Percentiles rank a stretch among this genome's conserved stretches.
Conservation (phyloP, 1,140 invertebrate genomes). For the Apis florea region DNA sequence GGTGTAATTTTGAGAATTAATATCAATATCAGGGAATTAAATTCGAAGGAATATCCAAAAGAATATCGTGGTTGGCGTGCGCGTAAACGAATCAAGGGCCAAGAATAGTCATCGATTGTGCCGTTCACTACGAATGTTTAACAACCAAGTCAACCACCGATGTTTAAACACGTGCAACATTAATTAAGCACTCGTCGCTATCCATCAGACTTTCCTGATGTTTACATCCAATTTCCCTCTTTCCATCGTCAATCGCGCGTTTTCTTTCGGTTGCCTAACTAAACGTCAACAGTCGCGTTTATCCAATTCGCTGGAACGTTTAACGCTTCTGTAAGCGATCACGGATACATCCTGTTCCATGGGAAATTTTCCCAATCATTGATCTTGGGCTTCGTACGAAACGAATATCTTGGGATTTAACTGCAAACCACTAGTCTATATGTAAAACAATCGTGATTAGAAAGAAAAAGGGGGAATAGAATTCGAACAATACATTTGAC, state of each 20-base stretch:
- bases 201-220: neutral
- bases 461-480: neutral
- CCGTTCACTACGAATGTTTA: neutral
- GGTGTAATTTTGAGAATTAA: too few relatives aligned
- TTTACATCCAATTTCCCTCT: constrained; percentile 35
- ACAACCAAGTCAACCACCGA: neutral
- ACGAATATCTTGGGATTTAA: too few relatives aligned
- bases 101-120: neutral
- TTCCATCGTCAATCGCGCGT: neutral
- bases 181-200: constrained; percentile 17
- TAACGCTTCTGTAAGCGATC: neutral
- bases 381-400: too few relatives aligned
- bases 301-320: constrained; percentile 7
- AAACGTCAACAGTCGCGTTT: constrained; percentile 31
- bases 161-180: constrained; percentile 13
- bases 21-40: too few relatives aligned
- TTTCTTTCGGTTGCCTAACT: constrained; percentile 17
- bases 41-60: too few relatives aligned
- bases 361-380: neutral
- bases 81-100: too few relatives aligned
- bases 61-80: too few relatives aligned
- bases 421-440: too few relatives aligned
- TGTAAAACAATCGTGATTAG: too few relatives aligned
- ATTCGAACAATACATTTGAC: constrained; percentile 46
- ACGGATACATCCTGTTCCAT: neutral